Evolutionary conservation across 2,888 invertebrate genomes (phyloP).

Genomic region (Argynnis bischoffii): DNA sequence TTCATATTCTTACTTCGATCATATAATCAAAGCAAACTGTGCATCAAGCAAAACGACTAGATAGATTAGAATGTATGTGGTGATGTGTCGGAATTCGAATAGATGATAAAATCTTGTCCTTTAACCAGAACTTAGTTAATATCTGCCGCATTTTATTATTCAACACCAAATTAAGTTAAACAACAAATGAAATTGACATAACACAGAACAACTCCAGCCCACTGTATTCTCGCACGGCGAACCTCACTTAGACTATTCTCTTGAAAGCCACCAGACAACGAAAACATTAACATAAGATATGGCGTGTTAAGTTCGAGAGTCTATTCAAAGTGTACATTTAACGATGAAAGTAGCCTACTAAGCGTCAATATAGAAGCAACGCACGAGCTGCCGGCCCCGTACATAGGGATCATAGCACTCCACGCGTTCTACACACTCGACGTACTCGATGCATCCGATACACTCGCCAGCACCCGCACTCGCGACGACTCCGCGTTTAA

Average conservation of each 20-base stretch:
- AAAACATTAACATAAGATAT: constrained; percentile 9
- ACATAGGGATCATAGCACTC: neutral
- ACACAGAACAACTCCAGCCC: too few species aligned
- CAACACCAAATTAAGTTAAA: neutral
- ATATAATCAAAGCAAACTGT: constrained; percentile 5
- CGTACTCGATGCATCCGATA: neutral
- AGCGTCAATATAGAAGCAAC: constrained; percentile 1
- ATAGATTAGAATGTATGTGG: constrained; percentile 8
- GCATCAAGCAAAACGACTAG: constrained; percentile 21
- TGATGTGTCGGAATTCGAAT: constrained; percentile 1
- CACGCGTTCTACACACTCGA: neutral
- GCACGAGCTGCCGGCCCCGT: too few species aligned
- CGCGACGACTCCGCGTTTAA: constrained; percentile 3
- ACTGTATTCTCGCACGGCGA: neutral
- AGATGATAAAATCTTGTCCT: neutral
- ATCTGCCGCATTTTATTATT: neutral
- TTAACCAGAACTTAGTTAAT: neutral
- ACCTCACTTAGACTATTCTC: neutral
- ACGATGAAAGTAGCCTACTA: constrained; percentile 6
- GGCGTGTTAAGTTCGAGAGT: constrained; percentile 11
- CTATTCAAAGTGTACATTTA: constrained; percentile 6
- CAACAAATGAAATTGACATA: constrained; percentile 5
- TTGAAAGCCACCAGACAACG: constrained; percentile 3
- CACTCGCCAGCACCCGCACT: neutral
- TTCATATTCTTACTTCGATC: neutral